Evolutionary conservation across 2,888 invertebrate genomes (phyloP), one percentile per base, ranked within the genome.

Genomic region (Ennomos quercinarius): DNA sequence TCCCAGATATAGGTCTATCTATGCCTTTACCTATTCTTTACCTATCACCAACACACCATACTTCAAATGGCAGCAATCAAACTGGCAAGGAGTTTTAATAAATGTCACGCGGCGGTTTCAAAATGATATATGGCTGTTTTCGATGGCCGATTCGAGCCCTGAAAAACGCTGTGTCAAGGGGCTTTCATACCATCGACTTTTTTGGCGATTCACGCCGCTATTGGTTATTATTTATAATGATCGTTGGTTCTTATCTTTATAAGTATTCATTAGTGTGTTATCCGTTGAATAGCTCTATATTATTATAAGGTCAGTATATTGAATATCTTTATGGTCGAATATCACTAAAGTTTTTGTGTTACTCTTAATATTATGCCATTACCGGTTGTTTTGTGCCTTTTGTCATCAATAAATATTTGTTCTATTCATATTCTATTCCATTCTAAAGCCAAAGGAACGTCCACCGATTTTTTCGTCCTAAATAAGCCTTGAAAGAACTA

Each of bases 71-170:
- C 76, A 72, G 74, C 78, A 80, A 85, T 84, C 77, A 80, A 78
- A 78, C 70, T 65, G 74, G 70, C 72, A 71, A 78, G 74, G 75
- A 78, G 74, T 81, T 84, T 86, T 84, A 86, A 86, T 86, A 86
- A 86, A 85, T 81, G 86, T 86, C 86, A 84, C 72, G 63, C 69
- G 62, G 66, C 73, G 74, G 79, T 71, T 78, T 63, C 72, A 73
- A 78, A 78, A 72, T 86, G 86, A 86, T 84, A 80, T 83, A 86
- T 81, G 79, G 76, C 76, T 79, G 74, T 83, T 83, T 82, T 81
- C 71, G 66, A 69, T 69, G 66, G 74, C 68, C 63, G 80, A 73
- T 79, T 76, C 70, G 72, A 72, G 12, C 61, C 71, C 70, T 72
- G 74, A 74, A 84, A 84, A 84, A 76, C 72, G 86, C 84, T 80